Percentiles rank a stretch among this genome's conserved stretches.
phyloP scores from a whole-genome alignment of 1,140 invertebrate species.

The Marisa cornuarietis region DNA sequence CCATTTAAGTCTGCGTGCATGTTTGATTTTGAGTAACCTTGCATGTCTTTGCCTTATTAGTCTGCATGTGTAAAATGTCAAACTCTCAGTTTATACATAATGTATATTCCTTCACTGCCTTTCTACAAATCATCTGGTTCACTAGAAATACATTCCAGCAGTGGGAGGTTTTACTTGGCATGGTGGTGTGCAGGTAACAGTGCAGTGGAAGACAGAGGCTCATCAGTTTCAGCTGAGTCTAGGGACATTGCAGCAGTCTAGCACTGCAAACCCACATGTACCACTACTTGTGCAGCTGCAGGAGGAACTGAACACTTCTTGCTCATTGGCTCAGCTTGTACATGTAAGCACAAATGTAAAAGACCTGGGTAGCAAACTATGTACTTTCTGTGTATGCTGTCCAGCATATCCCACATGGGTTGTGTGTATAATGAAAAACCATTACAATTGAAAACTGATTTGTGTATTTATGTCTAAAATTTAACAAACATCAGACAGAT shows the following conservation, averaged over 20 bases:
- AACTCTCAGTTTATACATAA: too few species aligned
- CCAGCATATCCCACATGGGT: too few species aligned
- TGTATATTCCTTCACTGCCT: too few species aligned
- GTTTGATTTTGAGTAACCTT: not conserved
- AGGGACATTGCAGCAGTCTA: slow-evolving; percentile 67
- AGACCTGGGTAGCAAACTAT: not conserved
- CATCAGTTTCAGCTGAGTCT: slow-evolving; percentile 79
- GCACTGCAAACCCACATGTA: slow-evolving; percentile 79
- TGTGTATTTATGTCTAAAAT: too few species aligned
- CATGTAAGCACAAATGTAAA: slow-evolving; percentile 68
- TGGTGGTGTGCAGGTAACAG: slow-evolving; percentile 62
- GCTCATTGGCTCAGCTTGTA: slow-evolving; percentile 80
- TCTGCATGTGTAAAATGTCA: too few species aligned
- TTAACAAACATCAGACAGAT: too few species aligned
- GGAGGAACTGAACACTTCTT: slow-evolving; percentile 79
- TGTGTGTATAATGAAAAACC: too few species aligned
- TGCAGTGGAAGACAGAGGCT: slow-evolving; percentile 77
- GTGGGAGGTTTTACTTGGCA: too few species aligned
- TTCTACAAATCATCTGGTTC: too few species aligned
- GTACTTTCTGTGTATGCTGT: slow-evolving; percentile 1
- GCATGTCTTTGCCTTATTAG: not conserved
- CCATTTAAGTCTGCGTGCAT: not conserved
- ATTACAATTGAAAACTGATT: too few species aligned
- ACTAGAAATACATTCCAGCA: too few species aligned
- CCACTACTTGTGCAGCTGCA: slow-evolving; percentile 82